Percentiles rank a stretch among this genome's conserved stretches.
phyloP scores from a whole-genome alignment of 2,888 invertebrate genomes.

The Quadroppia sp. region DNA sequence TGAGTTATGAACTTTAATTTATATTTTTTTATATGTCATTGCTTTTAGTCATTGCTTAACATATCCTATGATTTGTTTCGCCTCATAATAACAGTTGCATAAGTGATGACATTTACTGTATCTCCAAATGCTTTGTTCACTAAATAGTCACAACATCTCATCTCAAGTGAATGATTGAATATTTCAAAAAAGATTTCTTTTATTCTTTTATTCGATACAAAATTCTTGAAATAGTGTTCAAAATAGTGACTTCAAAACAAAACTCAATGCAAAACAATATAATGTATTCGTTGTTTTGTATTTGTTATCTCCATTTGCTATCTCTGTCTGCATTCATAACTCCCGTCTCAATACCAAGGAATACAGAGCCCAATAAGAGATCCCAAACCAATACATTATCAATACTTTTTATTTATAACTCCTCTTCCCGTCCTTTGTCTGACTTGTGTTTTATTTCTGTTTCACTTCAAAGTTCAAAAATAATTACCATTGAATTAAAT shows the following conservation, averaged over 20 bases:
- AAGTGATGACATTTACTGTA: slow-evolving; percentile 34
- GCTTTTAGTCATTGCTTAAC: background rate
- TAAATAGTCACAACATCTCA: too few species aligned
- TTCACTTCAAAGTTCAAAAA: background rate
- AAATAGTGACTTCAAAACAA: too few species aligned
- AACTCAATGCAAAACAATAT: too few species aligned
- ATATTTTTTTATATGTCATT: background rate
- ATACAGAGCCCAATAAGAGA: background rate
- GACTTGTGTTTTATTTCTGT: background rate
- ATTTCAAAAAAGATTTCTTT: too few species aligned
- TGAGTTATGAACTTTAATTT: background rate
- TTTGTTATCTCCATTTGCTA: too few species aligned
- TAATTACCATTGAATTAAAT: background rate
- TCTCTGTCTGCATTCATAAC: too few species aligned
- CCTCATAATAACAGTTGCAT: slow-evolving; percentile 15
- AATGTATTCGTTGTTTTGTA: too few species aligned
- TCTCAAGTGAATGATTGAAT: too few species aligned
- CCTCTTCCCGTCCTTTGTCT: background rate
- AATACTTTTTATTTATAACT: slow-evolving; percentile 16
- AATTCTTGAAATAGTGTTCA: too few species aligned
- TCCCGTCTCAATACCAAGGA: too few species aligned
- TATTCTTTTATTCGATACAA: too few species aligned
- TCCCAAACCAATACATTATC: slow-evolving; percentile 17
- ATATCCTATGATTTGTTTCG: slow-evolving; percentile 14
- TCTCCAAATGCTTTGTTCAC: too few species aligned